phyloP scores from a whole-genome alignment of 2,888 invertebrate species.

The Caenorhabditis uteleia region DNA sequence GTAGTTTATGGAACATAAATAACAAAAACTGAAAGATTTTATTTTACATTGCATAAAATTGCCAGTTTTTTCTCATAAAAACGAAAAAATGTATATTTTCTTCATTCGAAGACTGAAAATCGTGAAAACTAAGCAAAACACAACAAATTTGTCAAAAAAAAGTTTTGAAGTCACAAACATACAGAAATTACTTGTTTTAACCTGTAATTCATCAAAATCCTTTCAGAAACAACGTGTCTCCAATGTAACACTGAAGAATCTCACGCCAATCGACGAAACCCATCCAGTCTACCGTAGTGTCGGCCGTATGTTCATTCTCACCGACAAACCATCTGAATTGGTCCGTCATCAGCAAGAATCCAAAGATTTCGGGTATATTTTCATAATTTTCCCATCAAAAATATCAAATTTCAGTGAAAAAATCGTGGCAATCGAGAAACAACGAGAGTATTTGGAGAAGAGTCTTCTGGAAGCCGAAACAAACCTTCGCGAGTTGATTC shows the following conservation, averaged over 20 bases:
- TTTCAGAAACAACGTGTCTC: conserved; percentile 40
- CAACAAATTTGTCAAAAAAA: not conserved
- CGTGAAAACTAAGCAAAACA: not conserved
- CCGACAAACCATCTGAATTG: conserved; percentile 38
- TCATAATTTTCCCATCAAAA: not conserved
- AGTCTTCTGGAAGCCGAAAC: conserved; percentile 85
- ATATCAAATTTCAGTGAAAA: conserved; percentile 31
- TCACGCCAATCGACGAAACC: conserved; percentile 17
- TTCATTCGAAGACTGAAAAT: not conserved
- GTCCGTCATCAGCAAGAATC: conserved; percentile 40
- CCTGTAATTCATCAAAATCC: too few relatives aligned
- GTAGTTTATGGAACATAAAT: too few relatives aligned
- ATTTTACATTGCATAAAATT: too few relatives aligned
- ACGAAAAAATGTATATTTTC: too few relatives aligned
- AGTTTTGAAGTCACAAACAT: not conserved
- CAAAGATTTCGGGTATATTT: conserved; percentile 34
- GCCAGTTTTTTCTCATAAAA: too few relatives aligned
- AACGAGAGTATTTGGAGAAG: conserved; percentile 82
- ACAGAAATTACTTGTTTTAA: not conserved
- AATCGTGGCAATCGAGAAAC: conserved; percentile 73
- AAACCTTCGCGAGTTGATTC: conserved; percentile 76
- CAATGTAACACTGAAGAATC: conserved; percentile 28
- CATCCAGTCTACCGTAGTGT: conserved; percentile 38
- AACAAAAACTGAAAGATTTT: too few relatives aligned
- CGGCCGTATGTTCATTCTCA: conserved; percentile 53